phyloP scores from a whole-genome alignment of 2,113 vertebrate species.

The Plecotus auritus region DNA sequence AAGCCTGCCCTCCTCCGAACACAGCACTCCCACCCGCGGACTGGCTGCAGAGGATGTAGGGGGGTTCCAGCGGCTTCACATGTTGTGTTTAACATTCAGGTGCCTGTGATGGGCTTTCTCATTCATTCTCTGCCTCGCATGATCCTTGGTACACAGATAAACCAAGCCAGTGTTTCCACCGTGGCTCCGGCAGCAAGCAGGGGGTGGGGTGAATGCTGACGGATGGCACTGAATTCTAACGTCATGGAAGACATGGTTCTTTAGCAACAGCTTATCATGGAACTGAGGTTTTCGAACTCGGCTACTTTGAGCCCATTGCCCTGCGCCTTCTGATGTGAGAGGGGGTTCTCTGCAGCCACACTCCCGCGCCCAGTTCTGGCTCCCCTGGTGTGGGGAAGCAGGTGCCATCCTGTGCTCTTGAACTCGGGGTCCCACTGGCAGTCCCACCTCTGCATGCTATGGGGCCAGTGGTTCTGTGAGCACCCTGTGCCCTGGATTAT shows the following conservation, averaged over 20 bases:
- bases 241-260: background rate
- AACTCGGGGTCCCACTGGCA: background rate
- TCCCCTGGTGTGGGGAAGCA: background rate
- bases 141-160: background rate
- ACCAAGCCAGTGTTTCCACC: background rate
- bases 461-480: background rate
- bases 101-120: background rate
- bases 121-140: background rate
- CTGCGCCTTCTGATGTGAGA: background rate
- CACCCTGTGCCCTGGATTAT: background rate
- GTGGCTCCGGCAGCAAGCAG: background rate
- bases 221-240: background rate
- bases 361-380: accelerated
- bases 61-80: background rate
- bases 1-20: background rate
- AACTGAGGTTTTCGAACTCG: background rate
- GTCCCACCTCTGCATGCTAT: background rate
- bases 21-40: background rate
- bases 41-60: background rate
- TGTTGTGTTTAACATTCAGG: background rate
- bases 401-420: background rate
- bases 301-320: background rate
- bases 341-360: accelerated
- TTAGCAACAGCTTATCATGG: background rate
- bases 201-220: background rate